Evolutionary conservation across 2,888 invertebrate species (phyloP).

Genomic region (Bruchidius siliquastri): DNA sequence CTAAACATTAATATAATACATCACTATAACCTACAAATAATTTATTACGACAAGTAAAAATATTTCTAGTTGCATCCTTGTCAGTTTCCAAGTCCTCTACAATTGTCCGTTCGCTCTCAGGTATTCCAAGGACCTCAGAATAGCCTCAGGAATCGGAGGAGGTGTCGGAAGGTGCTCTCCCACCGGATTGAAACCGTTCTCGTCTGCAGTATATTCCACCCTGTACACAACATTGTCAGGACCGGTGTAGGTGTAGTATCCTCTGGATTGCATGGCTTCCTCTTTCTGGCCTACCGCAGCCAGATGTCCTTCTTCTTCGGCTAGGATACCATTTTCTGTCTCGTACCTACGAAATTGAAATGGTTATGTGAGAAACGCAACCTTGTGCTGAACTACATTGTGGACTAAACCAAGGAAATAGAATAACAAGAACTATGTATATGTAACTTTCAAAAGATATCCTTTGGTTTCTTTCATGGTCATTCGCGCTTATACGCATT

Average conservation of each 20-base stretch:
- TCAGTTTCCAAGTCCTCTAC: background rate
- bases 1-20: background rate
- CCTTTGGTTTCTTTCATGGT: too few species aligned
- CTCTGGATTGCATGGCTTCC: slow-evolving; percentile 58
- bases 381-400: too few species aligned
- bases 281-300: slow-evolving; percentile 48
- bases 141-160: slow-evolving; percentile 38
- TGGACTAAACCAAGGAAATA: too few species aligned
- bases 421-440: too few species aligned
- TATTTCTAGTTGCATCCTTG: background rate
- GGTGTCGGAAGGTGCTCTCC: slow-evolving; percentile 51
- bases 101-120: slow-evolving; percentile 21
- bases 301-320: slow-evolving; percentile 56
- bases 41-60: background rate
- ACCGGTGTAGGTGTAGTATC: slow-evolving; percentile 62
- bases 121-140: slow-evolving; percentile 28
- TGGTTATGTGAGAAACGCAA: background rate
- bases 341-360: slow-evolving; percentile 48
- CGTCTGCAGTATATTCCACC: slow-evolving; percentile 59
- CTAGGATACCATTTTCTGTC: slow-evolving; percentile 60
- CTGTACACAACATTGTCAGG: slow-evolving; percentile 56
- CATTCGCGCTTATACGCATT: too few species aligned
- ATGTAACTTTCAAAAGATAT: too few species aligned
- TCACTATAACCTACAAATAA: background rate
- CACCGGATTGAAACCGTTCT: slow-evolving; percentile 53